phyloP scores from a whole-genome alignment of 1,140 invertebrate genomes.

The Lysiphlebus fabarum region DNA sequence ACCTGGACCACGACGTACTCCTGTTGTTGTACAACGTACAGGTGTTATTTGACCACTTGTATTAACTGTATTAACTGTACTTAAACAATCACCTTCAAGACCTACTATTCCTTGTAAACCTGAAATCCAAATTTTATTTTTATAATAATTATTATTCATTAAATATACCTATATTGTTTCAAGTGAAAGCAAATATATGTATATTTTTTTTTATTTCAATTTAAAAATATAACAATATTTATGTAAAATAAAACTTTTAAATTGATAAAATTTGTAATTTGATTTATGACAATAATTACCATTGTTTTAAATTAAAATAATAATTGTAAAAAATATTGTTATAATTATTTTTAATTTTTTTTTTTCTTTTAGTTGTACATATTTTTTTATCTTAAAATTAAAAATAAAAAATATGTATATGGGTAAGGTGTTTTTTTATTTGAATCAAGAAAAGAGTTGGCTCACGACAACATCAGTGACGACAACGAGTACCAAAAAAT shows the following conservation, averaged over 20 bases:
- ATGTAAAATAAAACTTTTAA: no score
- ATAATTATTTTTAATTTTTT: conserved; percentile 1
- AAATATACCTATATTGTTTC: no score
- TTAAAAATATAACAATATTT: no score
- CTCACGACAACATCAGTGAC: conserved; percentile 13
- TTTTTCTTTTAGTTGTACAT: neutral
- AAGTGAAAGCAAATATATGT: no score
- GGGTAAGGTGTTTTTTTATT: conserved; percentile 7
- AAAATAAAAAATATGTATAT: conserved; percentile 9
- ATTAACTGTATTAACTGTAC: conserved; percentile 34
- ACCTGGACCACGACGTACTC: conserved; percentile 66
- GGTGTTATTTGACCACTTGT: conserved; percentile 28
- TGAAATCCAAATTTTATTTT: conserved; percentile 14
- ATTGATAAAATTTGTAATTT: no score
- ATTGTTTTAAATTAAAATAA: no score
- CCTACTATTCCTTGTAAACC: conserved; percentile 30
- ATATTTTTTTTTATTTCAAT: no score
- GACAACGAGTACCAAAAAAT: conserved; percentile 42
- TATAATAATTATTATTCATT: conserved; percentile 4
- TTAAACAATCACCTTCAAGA: conserved; percentile 43
- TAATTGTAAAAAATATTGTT: no score
- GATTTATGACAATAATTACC: no score
- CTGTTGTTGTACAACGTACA: conserved; percentile 23
- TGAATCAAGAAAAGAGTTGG: neutral
- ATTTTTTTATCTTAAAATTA: neutral